A percentile compares a stretch with the other conserved stretches of the same genome.
These are phyloP conservation scores for Rhamnusium bicolor DNA, from an alignment of 2,888 invertebrate species.

Conservation along the genomic window DNA sequence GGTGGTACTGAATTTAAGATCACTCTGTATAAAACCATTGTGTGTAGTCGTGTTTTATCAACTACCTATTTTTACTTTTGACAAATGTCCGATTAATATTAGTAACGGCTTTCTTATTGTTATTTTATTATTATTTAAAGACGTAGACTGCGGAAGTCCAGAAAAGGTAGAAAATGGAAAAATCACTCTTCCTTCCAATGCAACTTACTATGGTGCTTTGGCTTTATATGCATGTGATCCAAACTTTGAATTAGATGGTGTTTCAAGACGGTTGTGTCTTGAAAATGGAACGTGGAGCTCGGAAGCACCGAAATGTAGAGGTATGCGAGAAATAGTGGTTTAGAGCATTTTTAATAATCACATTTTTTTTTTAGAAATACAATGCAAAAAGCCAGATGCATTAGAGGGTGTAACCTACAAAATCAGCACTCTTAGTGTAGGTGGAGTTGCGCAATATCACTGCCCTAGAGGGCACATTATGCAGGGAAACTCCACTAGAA, in stretches of 20 bases:
- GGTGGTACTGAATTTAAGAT: no score
- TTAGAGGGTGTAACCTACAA: conserved; percentile 76
- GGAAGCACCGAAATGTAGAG: conserved; percentile 85
- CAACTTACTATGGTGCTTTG: conserved; percentile 90
- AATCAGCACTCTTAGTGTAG: conserved; percentile 81
- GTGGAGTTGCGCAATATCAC: conserved; percentile 85
- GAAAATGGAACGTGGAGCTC: conserved; percentile 95
- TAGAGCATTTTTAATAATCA: conserved; percentile 3
- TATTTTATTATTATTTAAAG: conserved; percentile 70
- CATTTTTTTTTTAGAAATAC: conserved; percentile 77
- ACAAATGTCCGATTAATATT: no score
- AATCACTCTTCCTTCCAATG: conserved; percentile 87
- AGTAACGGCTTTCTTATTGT: no score
- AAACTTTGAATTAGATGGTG: conserved; percentile 87
- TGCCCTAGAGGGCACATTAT: conserved; percentile 88
- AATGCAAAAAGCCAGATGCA: conserved; percentile 81
- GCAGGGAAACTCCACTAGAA: conserved; percentile 85
- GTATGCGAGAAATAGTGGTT: conserved; percentile 70
- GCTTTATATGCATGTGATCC: conserved; percentile 88
- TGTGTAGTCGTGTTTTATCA: no score
- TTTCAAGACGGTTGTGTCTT: conserved; percentile 86
- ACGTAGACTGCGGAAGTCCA: conserved; percentile 90
- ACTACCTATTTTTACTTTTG: no score
- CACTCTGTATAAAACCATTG: neutral
- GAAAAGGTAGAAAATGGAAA: conserved; percentile 81